Conservation (phyloP, 1,140 invertebrate genomes). For the Drosophila ercepeae region DNA sequence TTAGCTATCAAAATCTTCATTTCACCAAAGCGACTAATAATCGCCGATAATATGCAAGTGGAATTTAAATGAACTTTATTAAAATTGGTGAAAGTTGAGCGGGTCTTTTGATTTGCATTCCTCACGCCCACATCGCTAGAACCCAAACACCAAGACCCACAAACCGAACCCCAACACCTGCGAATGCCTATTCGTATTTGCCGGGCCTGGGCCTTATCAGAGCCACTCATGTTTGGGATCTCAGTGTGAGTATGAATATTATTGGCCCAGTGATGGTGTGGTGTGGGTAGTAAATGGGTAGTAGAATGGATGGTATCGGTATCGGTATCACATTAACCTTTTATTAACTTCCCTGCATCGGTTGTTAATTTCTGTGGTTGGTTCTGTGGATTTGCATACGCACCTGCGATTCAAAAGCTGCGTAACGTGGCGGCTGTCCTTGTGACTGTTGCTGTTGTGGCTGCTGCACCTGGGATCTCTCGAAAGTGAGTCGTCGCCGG, state of each 20-base stretch:
- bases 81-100: conserved; percentile 34
- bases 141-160: conserved; percentile 6
- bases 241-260: neutral
- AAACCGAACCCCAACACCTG: conserved; percentile 29
- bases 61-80: conserved; percentile 17
- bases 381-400: conserved; percentile 29
- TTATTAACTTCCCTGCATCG: conserved; percentile 47
- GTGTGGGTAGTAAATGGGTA: neutral
- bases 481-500: conserved; percentile 79
- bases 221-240: conserved; percentile 29
- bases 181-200: conserved; percentile 31
- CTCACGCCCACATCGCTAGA: conserved; percentile 46
- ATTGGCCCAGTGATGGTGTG: conserved; percentile 1
- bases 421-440: conserved; percentile 57
- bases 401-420: conserved; percentile 71
- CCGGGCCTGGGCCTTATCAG: conserved; percentile 52
- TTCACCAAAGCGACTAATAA: neutral
- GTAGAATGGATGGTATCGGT: neutral
- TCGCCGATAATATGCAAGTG: neutral
- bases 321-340: conserved; percentile 59
- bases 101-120: conserved; percentile 16
- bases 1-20: neutral
- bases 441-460: conserved; percentile 22
- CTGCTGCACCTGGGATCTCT: conserved; percentile 33
- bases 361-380: conserved; percentile 9